Evolutionary conservation across 2,888 invertebrate genomes (phyloP), one percentile per base, ranked within the genome.

Genomic region (Lycocerus yunnanus): DNA sequence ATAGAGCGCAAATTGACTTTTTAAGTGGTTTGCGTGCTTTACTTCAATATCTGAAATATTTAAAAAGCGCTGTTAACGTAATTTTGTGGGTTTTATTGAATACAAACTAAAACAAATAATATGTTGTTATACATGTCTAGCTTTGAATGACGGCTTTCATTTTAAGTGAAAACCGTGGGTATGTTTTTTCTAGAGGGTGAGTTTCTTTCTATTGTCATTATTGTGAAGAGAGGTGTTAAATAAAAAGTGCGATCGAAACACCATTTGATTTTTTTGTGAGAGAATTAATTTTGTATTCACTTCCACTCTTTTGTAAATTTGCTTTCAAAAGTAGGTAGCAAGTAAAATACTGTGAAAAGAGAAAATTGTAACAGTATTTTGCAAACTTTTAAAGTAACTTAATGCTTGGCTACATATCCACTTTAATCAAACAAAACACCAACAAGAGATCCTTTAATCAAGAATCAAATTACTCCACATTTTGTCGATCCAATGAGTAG

Each of bases 391-490:
- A 18, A 63, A 63, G 61, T 63, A 8, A 43, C 43, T 43, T 63
- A 63, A 63, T 20, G 61, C 15, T 63, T 16, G 18, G 20, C 61
- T 63, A 63, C 61, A 15, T 63, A 63, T 63, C 20, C n/a, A 63
- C 61, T 63, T 63, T 63, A 63, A 63, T 63, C 61, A 63, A 63
- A 63, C 61, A 63, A 63, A 63, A 63, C 20, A 20, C 18, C 61
- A 63, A 63, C 61, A 63, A 63, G 61, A 63, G 61, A 20, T 63
- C 20, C 61, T 63, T 63, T 63, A 63, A 63, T 63, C 61, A 63
- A 63, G 61, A 63, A 63, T 63, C 61, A 63, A 63, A 63, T 63
- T 63, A 63, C 61, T 18, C 20, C 61, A 63, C 61, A 63, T 63
- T 20, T 63, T 63, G 61, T 63, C 61, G 61, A 63, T 63, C 20